Conservation (phyloP, 2,888 invertebrate genomes). For the Philereme transversata region DNA sequence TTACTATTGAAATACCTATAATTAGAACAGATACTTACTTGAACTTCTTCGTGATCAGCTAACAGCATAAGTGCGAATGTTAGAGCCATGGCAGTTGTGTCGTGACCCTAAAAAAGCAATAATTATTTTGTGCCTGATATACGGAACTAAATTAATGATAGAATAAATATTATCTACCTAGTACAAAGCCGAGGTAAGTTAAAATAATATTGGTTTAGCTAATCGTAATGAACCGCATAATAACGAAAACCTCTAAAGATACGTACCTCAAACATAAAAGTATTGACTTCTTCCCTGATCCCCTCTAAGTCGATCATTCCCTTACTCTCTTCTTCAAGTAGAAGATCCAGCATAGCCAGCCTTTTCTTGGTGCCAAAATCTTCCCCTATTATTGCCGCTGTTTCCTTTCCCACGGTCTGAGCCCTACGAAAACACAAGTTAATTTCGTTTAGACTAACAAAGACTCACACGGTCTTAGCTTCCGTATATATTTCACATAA, state of each 20-base stretch:
- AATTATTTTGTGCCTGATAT: too few species aligned
- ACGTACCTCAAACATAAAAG: slow-evolving; percentile 82
- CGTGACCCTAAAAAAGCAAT: slow-evolving; percentile 71
- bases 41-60: slow-evolving; percentile 59
- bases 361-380: slow-evolving; percentile 66
- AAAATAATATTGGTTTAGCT: too few species aligned
- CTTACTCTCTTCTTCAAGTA: slow-evolving; percentile 84
- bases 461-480: too few species aligned
- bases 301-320: slow-evolving; percentile 85
- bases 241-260: too few species aligned
- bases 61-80: slow-evolving; percentile 69
- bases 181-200: too few species aligned
- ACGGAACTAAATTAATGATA: too few species aligned
- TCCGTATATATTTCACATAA: too few species aligned
- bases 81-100: slow-evolving; percentile 76
- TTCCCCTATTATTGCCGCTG: slow-evolving; percentile 18
- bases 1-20: too few species aligned
- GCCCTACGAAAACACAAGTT: background rate
- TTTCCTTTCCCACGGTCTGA: slow-evolving; percentile 10
- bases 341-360: slow-evolving; percentile 86
- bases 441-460: too few species aligned
- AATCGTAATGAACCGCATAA: too few species aligned
- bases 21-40: slow-evolving; percentile 37
- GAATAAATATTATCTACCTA: too few species aligned
- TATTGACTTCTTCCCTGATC: slow-evolving; percentile 88